Conservation (phyloP, 2,797 vertebrate species). For the Arrhamphus sclerolepis region DNA sequence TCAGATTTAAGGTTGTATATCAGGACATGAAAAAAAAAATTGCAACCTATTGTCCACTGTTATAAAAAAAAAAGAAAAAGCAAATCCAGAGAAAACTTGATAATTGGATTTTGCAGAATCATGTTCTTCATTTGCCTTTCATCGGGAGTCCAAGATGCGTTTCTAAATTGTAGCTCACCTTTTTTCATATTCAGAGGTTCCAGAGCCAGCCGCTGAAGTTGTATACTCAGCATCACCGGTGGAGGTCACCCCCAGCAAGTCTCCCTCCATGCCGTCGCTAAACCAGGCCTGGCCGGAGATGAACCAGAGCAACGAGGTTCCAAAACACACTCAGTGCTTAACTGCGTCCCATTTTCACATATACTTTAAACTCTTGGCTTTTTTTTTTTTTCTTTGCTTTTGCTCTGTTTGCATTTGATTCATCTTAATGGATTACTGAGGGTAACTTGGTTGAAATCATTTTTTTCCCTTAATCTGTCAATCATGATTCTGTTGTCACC, state of each 20-base stretch:
- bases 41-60: too few relatives aligned
- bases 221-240: conserved; percentile 93
- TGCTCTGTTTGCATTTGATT: conserved; percentile 43
- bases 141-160: too few relatives aligned
- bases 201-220: conserved; percentile 88
- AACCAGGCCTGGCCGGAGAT: conserved; percentile 99
- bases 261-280: conserved; percentile 97
- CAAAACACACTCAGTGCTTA: conserved; percentile 27
- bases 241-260: conserved; percentile 96
- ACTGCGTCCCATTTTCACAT: conserved; percentile 1
- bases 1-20: too few relatives aligned
- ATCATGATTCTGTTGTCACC: conserved; percentile 34
- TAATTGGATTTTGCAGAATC: too few relatives aligned
- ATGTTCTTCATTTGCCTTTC: too few relatives aligned
- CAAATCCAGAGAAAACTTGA: too few relatives aligned
- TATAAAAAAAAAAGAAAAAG: too few relatives aligned
- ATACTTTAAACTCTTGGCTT: conserved; percentile 7
- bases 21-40: too few relatives aligned
- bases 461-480: conserved; percentile 23
- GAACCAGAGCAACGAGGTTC: conserved; percentile 98
- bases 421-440: conserved; percentile 34
- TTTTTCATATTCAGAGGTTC: conserved; percentile 77
- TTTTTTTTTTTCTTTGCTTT: conserved; percentile 23
- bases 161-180: too few relatives aligned
- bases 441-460: conserved; percentile 11